A percentile compares a stretch with the other conserved stretches of the same genome.
phyloP scores from a whole-genome alignment of 35 echinoderm and acorn worm genomes.

The Apostichopus parvimensis region DNA sequence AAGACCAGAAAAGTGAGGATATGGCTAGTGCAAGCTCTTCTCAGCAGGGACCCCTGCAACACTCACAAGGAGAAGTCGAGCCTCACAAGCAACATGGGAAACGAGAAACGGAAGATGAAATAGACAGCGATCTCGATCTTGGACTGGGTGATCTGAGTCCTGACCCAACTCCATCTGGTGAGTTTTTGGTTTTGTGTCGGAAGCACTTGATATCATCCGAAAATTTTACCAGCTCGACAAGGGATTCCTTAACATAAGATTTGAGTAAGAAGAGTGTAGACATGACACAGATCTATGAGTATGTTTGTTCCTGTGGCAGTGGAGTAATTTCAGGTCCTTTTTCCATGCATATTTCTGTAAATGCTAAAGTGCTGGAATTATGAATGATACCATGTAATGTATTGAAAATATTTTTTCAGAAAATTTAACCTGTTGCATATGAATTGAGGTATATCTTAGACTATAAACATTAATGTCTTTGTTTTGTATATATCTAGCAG shows the following conservation, averaged over 20 bases:
- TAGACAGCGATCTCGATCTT: constrained; percentile 72
- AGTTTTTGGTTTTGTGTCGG: background rate
- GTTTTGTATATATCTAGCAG: constrained; percentile 37
- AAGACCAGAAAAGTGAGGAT: background rate
- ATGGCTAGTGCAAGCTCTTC: background rate
- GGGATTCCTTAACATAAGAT: too few species aligned
- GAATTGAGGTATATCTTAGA: background rate
- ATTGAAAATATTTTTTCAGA: background rate
- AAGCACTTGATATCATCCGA: too few species aligned
- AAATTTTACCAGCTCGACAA: too few species aligned
- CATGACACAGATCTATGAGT: too few species aligned
- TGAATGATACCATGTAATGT: background rate
- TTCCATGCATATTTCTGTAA: background rate
- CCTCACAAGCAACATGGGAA: background rate
- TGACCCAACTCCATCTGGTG: constrained; percentile 56
- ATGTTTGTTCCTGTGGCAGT: too few species aligned
- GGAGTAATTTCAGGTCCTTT: too few species aligned
- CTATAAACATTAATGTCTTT: background rate
- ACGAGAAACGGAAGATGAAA: constrained; percentile 37
- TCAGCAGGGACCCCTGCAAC: background rate
- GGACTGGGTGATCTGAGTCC: constrained; percentile 68
- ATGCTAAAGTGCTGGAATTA: background rate
- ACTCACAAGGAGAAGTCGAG: background rate
- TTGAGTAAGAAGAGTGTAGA: too few species aligned
- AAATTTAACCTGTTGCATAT: too few species aligned